Conservation (phyloP, 2,797 vertebrate genomes). For the Gallinago nigripennis region DNA sequence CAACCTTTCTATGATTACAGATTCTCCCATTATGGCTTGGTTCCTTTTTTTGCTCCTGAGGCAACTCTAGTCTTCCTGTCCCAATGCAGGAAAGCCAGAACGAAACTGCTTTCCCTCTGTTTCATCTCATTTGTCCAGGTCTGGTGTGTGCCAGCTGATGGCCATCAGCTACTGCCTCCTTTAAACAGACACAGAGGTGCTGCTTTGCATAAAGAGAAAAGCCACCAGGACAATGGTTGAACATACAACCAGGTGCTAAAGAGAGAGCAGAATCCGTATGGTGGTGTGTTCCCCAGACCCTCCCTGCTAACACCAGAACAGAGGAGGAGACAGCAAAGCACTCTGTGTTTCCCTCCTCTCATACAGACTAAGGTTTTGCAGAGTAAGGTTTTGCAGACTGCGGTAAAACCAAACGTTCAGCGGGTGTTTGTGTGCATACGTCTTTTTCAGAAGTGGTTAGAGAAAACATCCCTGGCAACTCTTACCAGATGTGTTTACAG, state of each 20-base stretch:
- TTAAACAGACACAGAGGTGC: neutral
- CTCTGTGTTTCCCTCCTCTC: fast-evolving
- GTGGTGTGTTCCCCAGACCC: neutral
- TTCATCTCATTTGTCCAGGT: neutral
- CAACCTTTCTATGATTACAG: neutral
- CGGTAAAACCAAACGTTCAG: neutral
- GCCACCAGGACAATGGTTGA: neutral
- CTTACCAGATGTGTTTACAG: neutral
- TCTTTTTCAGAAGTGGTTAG: neutral
- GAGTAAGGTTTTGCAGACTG: neutral
- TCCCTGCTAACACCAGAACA: neutral
- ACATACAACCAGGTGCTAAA: neutral
- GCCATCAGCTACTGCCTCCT: neutral
- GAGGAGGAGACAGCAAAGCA: neutral
- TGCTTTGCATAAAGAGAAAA: neutral
- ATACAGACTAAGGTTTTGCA: neutral
- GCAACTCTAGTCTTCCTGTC: neutral
- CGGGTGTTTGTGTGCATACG: neutral
- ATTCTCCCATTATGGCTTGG: neutral
- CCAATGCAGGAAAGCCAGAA: neutral
- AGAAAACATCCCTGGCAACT: neutral
- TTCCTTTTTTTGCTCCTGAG: neutral
- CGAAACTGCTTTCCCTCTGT: neutral
- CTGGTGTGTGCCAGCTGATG: neutral
- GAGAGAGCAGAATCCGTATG: neutral